These are phyloP conservation scores for Sinelater perroti DNA, from an alignment of 2,888 invertebrate species.

Conservation along the genomic window DNA sequence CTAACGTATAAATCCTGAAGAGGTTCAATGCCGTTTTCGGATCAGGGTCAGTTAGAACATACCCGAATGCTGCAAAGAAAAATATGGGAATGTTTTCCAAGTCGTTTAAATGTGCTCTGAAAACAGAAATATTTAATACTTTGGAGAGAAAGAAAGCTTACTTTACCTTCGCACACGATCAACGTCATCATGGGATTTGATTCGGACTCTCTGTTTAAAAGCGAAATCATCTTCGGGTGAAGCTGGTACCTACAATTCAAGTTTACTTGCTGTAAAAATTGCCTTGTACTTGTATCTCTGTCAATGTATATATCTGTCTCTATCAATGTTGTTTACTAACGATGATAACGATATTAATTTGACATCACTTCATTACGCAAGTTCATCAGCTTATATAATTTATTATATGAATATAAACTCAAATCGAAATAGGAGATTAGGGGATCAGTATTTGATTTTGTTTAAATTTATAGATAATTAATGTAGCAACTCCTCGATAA, in stretches of 20 bases:
- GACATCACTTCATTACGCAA: too few species aligned
- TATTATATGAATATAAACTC: too few species aligned
- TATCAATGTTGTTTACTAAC: too few species aligned
- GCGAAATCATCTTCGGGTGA: constrained; percentile 63
- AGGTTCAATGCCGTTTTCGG: constrained; percentile 62
- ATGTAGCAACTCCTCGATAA: too few species aligned
- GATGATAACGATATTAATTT: too few species aligned
- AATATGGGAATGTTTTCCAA: constrained; percentile 77
- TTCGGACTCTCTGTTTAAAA: constrained; percentile 48
- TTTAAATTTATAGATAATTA: too few species aligned
- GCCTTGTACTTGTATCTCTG: too few species aligned
- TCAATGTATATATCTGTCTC: too few species aligned
- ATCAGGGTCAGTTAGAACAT: constrained; percentile 68
- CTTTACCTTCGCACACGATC: constrained; percentile 63
- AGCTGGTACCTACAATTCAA: constrained; percentile 62
- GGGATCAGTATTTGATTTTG: too few species aligned
- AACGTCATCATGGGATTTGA: constrained; percentile 60
- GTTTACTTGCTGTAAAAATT: too few species aligned
- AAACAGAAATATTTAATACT: constrained; percentile 11
- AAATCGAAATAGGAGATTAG: too few species aligned
- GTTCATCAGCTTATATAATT: too few species aligned
- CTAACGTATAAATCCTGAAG: constrained; percentile 65
- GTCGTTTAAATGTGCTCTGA: constrained; percentile 75
- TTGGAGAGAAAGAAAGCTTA: background rate
- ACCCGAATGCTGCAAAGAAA: constrained; percentile 68